phyloP scores from a whole-genome alignment of 2,797 vertebrate species.

The Ctenopoma kingsleyae region DNA sequence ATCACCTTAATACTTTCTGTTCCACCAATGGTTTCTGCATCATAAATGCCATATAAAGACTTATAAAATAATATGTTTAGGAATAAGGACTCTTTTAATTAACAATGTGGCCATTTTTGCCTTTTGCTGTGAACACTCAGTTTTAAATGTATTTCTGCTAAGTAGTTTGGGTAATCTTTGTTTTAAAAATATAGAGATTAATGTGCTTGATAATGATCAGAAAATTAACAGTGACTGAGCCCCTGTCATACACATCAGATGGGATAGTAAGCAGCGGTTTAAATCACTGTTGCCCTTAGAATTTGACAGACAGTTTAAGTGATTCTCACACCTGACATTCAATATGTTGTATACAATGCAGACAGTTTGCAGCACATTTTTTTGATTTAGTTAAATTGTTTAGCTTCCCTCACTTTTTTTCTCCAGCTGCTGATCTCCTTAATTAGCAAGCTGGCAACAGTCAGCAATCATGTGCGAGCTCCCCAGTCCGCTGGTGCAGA shows the following conservation, averaged over 20 bases:
- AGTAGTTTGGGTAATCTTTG: not conserved
- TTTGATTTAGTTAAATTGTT: not conserved
- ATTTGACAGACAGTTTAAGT: not conserved
- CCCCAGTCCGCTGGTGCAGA: constrained; percentile 4
- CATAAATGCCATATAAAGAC: not conserved
- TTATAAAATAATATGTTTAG: constrained; percentile 14
- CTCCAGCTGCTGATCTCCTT: not conserved
- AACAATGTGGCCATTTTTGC: not conserved
- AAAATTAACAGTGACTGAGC: not conserved
- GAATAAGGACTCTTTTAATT: constrained; percentile 1
- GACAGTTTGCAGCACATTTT: not conserved
- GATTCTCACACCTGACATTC: not conserved
- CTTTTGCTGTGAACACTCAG: not conserved
- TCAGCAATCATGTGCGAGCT: constrained; percentile 15
- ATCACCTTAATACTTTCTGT: constrained; percentile 28
- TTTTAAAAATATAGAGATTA: not conserved
- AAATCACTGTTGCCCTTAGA: not conserved
- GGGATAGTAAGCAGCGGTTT: not conserved
- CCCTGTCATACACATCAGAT: not conserved
- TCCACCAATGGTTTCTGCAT: constrained; percentile 10
- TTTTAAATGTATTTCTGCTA: constrained; percentile 7
- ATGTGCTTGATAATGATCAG: not conserved
- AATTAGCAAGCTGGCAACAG: constrained; percentile 8
- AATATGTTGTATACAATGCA: not conserved
- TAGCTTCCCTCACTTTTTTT: not conserved